A percentile compares a stretch with the other conserved stretches of the same genome.
Evolutionary conservation across 1,140 invertebrate species (phyloP).

Genomic region (Camponotus floridanus): DNA sequence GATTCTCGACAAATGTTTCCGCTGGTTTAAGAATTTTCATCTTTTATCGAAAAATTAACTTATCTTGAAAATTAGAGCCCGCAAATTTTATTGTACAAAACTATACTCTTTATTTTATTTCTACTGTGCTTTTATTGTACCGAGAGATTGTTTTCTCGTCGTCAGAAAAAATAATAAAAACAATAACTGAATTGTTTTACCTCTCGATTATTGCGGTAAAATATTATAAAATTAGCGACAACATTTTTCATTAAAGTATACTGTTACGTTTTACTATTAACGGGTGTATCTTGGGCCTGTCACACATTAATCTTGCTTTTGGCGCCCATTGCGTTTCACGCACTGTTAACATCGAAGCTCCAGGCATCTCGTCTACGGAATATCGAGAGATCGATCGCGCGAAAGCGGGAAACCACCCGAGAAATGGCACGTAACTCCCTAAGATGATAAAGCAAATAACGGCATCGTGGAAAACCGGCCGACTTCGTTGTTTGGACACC

Average conservation of each 20-base stretch:
- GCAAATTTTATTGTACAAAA: background rate
- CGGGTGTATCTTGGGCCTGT: background rate
- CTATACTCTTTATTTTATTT: background rate
- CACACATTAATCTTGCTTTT: conserved; percentile 66
- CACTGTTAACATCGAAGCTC: conserved; percentile 43
- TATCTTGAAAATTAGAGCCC: background rate
- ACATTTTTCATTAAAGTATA: background rate
- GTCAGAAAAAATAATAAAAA: background rate
- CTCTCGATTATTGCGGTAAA: background rate
- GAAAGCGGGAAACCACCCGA: conserved; percentile 23
- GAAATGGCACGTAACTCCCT: conserved; percentile 47
- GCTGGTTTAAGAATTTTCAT: background rate
- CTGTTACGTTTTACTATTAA: conserved; percentile 18
- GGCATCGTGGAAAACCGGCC: conserved; percentile 50
- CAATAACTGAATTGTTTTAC: background rate
- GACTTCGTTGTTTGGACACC: conserved; percentile 67
- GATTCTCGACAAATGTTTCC: background rate
- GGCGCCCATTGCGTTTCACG: conserved; percentile 45
- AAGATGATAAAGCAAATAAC: conserved; percentile 66
- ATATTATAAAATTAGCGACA: background rate
- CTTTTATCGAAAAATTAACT: background rate
- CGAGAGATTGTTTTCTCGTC: background rate
- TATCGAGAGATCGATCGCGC: conserved; percentile 64
- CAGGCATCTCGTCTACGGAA: conserved; percentile 48
- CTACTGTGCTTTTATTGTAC: background rate